Evolutionary conservation across 2,888 invertebrate species (phyloP).

Genomic region (Dynastes grantii): DNA sequence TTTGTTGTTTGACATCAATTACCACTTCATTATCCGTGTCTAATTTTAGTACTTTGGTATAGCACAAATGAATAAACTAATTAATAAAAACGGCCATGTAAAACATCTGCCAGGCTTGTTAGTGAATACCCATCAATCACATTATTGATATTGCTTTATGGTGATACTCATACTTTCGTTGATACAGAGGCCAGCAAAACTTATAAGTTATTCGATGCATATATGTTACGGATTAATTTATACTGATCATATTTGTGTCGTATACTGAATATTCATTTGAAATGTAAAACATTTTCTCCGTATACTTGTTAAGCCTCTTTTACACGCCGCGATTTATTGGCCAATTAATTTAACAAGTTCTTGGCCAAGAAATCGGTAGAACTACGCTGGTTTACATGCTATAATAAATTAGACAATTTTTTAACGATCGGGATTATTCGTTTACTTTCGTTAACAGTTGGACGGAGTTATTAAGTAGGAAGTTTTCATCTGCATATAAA

Average conservation of each 20-base stretch:
- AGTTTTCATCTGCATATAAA: too few relatives aligned
- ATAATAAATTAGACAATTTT: too few relatives aligned
- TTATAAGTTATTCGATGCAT: not conserved
- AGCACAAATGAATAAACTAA: constrained; percentile 45
- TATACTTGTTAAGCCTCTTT: too few relatives aligned
- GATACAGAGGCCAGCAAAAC: not conserved
- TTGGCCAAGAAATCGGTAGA: too few relatives aligned
- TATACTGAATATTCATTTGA: not conserved
- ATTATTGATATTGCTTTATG: constrained; percentile 11
- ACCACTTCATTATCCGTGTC: constrained; percentile 36
- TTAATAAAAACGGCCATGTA: constrained; percentile 29
- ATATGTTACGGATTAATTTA: not conserved
- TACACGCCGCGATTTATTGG: too few relatives aligned
- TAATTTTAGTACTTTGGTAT: constrained; percentile 21
- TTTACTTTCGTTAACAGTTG: too few relatives aligned
- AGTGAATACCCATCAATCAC: constrained; percentile 10
- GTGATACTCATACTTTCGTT: not conserved
- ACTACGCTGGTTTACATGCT: too few relatives aligned
- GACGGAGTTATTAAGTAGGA: too few relatives aligned
- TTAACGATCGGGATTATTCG: too few relatives aligned
- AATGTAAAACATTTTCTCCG: too few relatives aligned
- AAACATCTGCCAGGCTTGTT: constrained; percentile 37
- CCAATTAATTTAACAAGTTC: too few relatives aligned
- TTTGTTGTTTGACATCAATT: constrained; percentile 44
- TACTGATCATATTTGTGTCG: not conserved